phyloP scores from a whole-genome alignment of 2,797 vertebrate species.

The Myiothlypis coronata region DNA sequence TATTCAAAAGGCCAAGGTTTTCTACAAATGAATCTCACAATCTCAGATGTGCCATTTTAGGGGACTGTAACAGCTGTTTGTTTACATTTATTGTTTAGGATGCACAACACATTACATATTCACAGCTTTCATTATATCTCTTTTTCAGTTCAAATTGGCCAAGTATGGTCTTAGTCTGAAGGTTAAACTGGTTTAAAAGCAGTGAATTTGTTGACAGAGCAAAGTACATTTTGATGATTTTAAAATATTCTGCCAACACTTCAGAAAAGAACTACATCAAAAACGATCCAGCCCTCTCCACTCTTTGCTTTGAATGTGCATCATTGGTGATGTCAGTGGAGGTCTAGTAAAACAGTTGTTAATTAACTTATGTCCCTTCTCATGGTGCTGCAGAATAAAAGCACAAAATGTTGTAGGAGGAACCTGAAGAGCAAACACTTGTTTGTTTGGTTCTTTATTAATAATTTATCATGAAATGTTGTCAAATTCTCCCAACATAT shows the following conservation, averaged over 20 bases:
- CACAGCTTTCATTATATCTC: neutral
- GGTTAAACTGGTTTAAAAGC: neutral
- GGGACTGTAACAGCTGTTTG: neutral
- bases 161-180: neutral
- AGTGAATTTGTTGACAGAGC: slow-evolving; percentile 39
- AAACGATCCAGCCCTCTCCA: neutral
- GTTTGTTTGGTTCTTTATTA: slow-evolving; percentile 57
- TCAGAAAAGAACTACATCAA: slow-evolving; percentile 23
- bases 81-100: neutral
- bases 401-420: slow-evolving; percentile 31
- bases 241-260: slow-evolving; percentile 17
- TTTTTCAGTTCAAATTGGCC: neutral
- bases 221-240: slow-evolving; percentile 40
- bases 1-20: neutral
- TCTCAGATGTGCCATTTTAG: neutral
- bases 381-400: neutral
- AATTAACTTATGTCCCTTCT: slow-evolving; percentile 64
- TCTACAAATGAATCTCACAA: neutral
- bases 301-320: slow-evolving; percentile 52
- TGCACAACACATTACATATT: neutral
- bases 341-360: slow-evolving; percentile 39
- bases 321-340: slow-evolving; percentile 51
- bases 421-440: slow-evolving; percentile 34
- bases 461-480: slow-evolving; percentile 58
- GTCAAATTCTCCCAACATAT: neutral